Evolutionary conservation across 2,888 invertebrate species (phyloP).

Genomic region (Polia nebulosa): DNA sequence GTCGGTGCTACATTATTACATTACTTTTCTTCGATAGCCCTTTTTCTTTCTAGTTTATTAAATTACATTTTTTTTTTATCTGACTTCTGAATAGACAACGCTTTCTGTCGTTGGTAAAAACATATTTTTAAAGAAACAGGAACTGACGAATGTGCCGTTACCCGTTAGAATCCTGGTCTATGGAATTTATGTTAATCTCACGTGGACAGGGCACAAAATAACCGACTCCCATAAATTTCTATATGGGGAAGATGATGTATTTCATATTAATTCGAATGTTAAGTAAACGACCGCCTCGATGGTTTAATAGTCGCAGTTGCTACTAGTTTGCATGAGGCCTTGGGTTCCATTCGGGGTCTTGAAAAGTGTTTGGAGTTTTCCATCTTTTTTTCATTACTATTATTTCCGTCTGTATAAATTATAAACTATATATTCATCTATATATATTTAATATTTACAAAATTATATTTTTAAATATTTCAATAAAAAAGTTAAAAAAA

Average conservation of each 20-base stretch:
- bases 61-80: not conserved
- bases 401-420: too few species aligned
- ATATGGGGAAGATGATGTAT: constrained; percentile 21
- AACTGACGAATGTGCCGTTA: constrained; percentile 5
- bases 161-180: constrained; percentile 1
- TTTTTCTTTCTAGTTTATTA: too few species aligned
- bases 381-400: too few species aligned
- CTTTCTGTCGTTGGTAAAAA: not conserved
- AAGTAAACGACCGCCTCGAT: not conserved
- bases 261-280: constrained; percentile 15
- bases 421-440: too few species aligned
- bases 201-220: constrained; percentile 19
- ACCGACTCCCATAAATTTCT: constrained; percentile 10
- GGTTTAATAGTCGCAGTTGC: not conserved
- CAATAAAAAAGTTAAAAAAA: too few species aligned
- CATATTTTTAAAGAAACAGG: not conserved
- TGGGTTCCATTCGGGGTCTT: not conserved
- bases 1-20: too few species aligned
- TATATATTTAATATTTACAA: too few species aligned
- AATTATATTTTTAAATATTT: too few species aligned
- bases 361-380: too few species aligned
- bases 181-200: constrained; percentile 42
- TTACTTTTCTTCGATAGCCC: too few species aligned
- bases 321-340: not conserved
- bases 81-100: not conserved